These are phyloP conservation scores for Palythoa grandiflora DNA, from an alignment of 92 coral and sea anemone genomes.

Conservation along the genomic window DNA sequence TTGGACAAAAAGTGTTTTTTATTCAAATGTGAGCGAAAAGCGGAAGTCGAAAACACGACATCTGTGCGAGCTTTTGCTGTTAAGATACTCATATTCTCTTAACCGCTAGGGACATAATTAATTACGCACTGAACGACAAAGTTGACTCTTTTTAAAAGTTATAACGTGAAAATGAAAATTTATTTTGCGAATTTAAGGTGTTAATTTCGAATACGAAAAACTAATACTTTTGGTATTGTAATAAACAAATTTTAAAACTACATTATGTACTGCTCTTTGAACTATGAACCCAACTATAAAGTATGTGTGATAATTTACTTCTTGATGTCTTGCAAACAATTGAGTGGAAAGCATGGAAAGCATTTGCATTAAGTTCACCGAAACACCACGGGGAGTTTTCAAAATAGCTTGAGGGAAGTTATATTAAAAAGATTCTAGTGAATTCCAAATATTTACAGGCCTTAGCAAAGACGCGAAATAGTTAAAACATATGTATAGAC, in stretches of 20 bases:
- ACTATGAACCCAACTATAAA: not conserved
- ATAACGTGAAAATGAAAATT: not conserved
- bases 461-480: not conserved
- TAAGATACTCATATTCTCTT: too few relatives aligned
- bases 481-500: not conserved
- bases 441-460: not conserved
- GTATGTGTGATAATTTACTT: not conserved
- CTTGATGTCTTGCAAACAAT: not conserved
- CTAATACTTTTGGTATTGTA: not conserved
- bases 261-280: not conserved
- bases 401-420: not conserved
- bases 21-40: not conserved
- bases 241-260: too few relatives aligned
- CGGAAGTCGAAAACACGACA: not conserved
- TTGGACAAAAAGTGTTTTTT: not conserved
- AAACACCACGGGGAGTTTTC: slow-evolving; percentile 26
- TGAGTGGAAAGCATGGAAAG: not conserved
- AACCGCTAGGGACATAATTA: too few relatives aligned
- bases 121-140: too few relatives aligned
- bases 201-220: not conserved
- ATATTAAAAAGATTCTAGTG: not conserved
- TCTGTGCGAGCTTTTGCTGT: not conserved
- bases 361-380: not conserved
- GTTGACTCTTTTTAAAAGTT: too few relatives aligned
- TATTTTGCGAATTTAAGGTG: not conserved